A percentile compares a stretch with the other conserved stretches of the same genome.
Conservation (phyloP, 2,888 invertebrate genomes). For the Leucania comma region DNA sequence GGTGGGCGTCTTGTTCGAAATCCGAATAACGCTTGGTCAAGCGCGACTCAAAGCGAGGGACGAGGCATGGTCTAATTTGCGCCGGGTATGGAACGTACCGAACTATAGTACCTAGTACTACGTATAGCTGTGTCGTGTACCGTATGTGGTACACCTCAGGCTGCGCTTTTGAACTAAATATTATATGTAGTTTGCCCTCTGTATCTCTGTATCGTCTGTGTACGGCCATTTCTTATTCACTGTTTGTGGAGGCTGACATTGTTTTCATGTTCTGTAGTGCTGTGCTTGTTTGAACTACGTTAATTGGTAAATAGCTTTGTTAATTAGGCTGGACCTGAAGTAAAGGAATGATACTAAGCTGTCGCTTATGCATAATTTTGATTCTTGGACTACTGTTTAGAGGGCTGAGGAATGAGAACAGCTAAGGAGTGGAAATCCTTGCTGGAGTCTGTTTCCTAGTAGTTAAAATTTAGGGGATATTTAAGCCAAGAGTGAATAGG, state of each 20-base stretch:
- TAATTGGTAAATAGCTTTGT: conserved; percentile 56
- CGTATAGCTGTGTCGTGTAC: conserved; percentile 7
- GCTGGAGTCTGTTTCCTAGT: too few species aligned
- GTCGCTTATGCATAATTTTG: conserved; percentile 20
- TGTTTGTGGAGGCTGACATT: conserved; percentile 60
- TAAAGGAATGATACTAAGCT: conserved; percentile 21
- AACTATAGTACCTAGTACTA: conserved; percentile 24
- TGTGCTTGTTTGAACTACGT: conserved; percentile 36
- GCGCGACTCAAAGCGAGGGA: conserved; percentile 86
- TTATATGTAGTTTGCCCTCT: conserved; percentile 61
- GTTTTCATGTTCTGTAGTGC: conserved; percentile 50
- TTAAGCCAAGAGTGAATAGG: too few species aligned
- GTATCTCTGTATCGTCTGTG: conserved; percentile 51
- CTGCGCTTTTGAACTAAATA: conserved; percentile 69
- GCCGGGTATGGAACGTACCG: conserved; percentile 68
- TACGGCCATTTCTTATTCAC: conserved; percentile 62
- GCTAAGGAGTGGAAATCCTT: too few species aligned
- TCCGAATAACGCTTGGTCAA: conserved; percentile 89
- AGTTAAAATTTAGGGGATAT: too few species aligned
- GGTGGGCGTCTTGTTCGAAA: conserved; percentile 84
- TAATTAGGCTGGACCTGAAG: conserved; percentile 48
- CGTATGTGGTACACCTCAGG: conserved; percentile 65
- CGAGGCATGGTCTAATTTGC: conserved; percentile 85
- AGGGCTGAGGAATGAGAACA: too few species aligned
- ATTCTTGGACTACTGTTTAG: not conserved